Base-by-base conservation (phyloP, 2,888 invertebrate species). In the Dioctria linearis region DNA sequence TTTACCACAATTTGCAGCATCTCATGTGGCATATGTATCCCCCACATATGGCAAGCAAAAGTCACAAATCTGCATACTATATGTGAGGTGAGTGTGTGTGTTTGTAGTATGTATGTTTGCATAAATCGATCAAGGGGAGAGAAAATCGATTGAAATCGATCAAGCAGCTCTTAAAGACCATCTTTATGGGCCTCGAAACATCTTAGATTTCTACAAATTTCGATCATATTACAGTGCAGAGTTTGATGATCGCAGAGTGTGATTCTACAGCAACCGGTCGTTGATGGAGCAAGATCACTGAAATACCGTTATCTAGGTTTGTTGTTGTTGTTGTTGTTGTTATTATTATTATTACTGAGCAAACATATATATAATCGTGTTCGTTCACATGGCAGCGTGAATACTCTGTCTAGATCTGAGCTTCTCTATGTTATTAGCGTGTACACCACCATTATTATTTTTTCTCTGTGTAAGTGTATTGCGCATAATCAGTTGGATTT, bases 191-290 rank as follows among this genome's bases (percentile, higher is more conserved):
- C 37, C 39, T 43, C 39, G 39, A 6, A n/a, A 39, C 69, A 69
- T 49, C 11, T n/a, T 49, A 69, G 51, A 69, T n/a, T 51, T 51
- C 51, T 49, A 49, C 69, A 69, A 51, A 69, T 8, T 46, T 69
- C 51, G 69, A 69, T 69, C 69, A 69, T 69, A 69, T 69, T 69
- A 49, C 69, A 46, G 54, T 51, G 40, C 65, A 5, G 65, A 63
- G 25, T 25, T 37, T 69, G 69, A 69, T 11, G 40, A 69, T 69
- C 69, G n/a, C n/a, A 69, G 51, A 25, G 25, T 49, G 54, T n/a
- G 54, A 69, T 25, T 69, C 39, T 37, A 25, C 25, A n/a, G 49
- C 51, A 69, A 69, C 51, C 69, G 69, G 69, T 69, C 51, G 25
- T 25, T 2, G 69, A 69, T 69, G 49, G 51, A 69, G 51, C 37